Evolutionary conservation across 2,113 vertebrate genomes (phyloP).

Genomic region (Sphaerodactylus townsendi): DNA sequence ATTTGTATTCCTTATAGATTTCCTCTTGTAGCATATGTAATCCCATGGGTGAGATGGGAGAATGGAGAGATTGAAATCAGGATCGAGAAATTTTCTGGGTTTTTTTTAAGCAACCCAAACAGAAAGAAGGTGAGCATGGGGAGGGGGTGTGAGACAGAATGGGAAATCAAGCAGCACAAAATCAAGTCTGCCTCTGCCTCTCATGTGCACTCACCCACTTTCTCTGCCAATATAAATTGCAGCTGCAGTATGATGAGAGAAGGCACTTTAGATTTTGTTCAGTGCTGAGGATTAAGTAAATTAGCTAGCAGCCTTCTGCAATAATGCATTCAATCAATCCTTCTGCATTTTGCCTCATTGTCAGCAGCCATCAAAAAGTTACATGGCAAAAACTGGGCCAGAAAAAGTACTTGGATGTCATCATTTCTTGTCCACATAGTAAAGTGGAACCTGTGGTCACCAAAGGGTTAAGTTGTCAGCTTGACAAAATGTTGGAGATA

Average conservation of each 20-base stretch:
- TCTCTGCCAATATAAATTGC: neutral
- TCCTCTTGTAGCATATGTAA: neutral
- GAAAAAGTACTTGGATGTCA: neutral
- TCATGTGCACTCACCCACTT: fast-evolving
- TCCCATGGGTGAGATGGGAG: neutral
- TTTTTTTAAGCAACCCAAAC: neutral
- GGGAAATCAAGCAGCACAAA: fast-evolving
- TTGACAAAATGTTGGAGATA: neutral
- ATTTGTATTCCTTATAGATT: neutral
- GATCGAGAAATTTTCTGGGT: neutral
- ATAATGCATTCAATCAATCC: conserved; percentile 7
- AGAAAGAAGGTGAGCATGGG: neutral
- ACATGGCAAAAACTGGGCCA: neutral
- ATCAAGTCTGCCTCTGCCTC: neutral
- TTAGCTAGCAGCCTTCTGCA: neutral
- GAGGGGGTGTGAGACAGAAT: neutral
- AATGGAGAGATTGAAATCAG: neutral
- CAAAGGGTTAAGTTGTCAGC: neutral
- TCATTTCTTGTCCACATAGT: neutral
- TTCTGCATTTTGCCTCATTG: neutral
- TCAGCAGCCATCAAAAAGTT: neutral
- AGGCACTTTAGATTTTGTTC: neutral
- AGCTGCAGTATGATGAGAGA: conserved; percentile 3
- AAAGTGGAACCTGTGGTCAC: neutral
- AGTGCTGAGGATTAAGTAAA: conserved; percentile 16